These are phyloP conservation scores for Tetraneura akinire DNA, from an alignment of 1,140 invertebrate species.

Conservation along the genomic window DNA sequence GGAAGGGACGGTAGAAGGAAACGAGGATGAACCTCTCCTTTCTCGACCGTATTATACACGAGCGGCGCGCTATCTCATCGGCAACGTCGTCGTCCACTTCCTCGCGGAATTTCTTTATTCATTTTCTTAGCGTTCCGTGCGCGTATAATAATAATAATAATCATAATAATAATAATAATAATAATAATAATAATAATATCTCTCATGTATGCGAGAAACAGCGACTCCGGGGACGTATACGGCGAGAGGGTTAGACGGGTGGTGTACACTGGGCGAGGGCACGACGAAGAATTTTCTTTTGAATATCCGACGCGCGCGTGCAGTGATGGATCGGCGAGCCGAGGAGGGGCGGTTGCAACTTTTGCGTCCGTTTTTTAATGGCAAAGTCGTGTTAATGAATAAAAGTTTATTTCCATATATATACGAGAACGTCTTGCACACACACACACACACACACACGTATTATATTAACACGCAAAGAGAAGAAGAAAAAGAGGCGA, in stretches of 20 bases:
- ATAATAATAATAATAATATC: too few relatives aligned
- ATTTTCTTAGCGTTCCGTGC: constrained; percentile 48
- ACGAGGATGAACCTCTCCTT: constrained; percentile 48
- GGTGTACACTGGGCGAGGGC: neutral
- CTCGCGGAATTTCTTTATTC: constrained; percentile 45
- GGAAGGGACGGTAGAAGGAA: neutral
- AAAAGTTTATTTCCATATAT: constrained; percentile 52
- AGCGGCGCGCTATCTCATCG: constrained; percentile 41
- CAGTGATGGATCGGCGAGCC: neutral
- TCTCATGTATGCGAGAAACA: constrained; percentile 52
- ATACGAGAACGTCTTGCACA: neutral
- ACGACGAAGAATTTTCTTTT: constrained; percentile 35
- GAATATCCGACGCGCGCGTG: constrained; percentile 29
- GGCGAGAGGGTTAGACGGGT: neutral
- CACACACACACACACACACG: too few relatives aligned
- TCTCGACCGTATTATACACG: neutral
- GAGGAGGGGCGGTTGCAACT: constrained; percentile 12
- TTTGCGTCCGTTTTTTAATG: constrained; percentile 53
- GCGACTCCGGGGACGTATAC: neutral
- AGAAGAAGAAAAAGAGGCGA: constrained; percentile 40
- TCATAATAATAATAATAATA: too few relatives aligned
- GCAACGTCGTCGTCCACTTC: constrained; percentile 39
- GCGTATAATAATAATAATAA: too few relatives aligned
- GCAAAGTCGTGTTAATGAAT: constrained; percentile 54
- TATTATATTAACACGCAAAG: neutral